Percentiles rank a stretch among this genome's conserved stretches.
Evolutionary conservation across 2,797 vertebrate species (phyloP).

Genomic region (Mormyrus proboscirostris): DNA sequence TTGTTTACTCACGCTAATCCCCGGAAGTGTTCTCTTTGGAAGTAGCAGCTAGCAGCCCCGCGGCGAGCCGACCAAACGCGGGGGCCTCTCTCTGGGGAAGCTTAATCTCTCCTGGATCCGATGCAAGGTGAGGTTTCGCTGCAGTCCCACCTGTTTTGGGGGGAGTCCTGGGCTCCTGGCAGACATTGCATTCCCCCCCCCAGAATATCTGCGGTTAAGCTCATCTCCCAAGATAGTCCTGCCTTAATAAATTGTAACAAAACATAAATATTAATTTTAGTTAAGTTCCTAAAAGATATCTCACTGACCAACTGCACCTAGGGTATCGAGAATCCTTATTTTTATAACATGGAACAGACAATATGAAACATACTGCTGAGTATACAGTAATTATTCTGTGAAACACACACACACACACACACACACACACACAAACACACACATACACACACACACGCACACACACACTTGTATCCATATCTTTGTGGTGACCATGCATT

Average conservation of each 20-base stretch:
- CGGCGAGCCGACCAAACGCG: background rate
- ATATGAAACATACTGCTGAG: background rate
- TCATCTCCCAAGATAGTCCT: background rate
- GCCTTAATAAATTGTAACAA: background rate
- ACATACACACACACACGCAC: background rate
- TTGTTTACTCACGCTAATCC: constrained; percentile 11
- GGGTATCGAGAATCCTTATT: background rate
- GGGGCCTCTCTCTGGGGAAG: background rate
- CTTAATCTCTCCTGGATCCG: constrained; percentile 22
- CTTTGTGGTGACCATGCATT: background rate
- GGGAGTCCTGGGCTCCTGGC: background rate
- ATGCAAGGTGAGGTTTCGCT: background rate
- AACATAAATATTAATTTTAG: background rate
- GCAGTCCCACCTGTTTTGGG: background rate
- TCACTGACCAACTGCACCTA: background rate
- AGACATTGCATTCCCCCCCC: background rate
- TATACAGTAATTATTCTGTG: background rate
- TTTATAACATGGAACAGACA: background rate
- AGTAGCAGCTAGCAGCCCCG: background rate
- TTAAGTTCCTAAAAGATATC: background rate
- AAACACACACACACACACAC: background rate
- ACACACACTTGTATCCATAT: background rate
- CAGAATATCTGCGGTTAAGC: background rate
- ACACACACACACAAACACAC: background rate
- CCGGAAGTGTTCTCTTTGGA: background rate